Evolutionary conservation across 1,140 invertebrate species (phyloP).

Genomic region (Bombus turneri): DNA sequence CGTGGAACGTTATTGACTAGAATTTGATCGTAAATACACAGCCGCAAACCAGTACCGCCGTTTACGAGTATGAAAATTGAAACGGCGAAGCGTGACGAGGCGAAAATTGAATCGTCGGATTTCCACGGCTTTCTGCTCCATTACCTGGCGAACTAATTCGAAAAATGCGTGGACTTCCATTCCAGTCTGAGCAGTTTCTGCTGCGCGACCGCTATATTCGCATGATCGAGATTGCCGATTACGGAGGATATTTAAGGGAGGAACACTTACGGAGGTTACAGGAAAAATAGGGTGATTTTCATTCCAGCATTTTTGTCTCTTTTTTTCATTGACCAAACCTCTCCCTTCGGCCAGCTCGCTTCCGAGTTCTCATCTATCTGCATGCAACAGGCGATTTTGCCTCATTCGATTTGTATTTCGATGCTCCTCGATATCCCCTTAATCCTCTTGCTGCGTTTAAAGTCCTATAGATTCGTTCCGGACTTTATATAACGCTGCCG

Average conservation of each 20-base stretch:
- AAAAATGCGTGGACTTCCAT: constrained; percentile 25
- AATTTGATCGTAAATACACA: constrained; percentile 23
- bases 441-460: constrained; percentile 58
- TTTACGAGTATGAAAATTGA: constrained; percentile 31
- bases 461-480: constrained; percentile 29
- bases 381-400: constrained; percentile 54
- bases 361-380: constrained; percentile 23
- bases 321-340: background rate
- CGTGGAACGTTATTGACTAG: background rate
- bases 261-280: constrained; percentile 17
- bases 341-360: background rate
- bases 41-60: background rate
- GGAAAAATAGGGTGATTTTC: background rate
- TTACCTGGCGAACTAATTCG: constrained; percentile 31
- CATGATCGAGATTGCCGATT: constrained; percentile 29
- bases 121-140: constrained; percentile 17
- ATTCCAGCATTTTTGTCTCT: background rate
- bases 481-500: background rate
- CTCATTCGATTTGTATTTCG: constrained; percentile 60
- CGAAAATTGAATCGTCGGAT: constrained; percentile 50
- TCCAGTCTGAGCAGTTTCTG: background rate
- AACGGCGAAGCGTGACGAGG: background rate
- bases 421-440: constrained; percentile 51
- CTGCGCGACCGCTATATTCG: background rate
- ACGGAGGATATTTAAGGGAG: background rate